Base-by-base conservation (phyloP, 1,140 invertebrate species). In the Marisa cornuarietis region DNA sequence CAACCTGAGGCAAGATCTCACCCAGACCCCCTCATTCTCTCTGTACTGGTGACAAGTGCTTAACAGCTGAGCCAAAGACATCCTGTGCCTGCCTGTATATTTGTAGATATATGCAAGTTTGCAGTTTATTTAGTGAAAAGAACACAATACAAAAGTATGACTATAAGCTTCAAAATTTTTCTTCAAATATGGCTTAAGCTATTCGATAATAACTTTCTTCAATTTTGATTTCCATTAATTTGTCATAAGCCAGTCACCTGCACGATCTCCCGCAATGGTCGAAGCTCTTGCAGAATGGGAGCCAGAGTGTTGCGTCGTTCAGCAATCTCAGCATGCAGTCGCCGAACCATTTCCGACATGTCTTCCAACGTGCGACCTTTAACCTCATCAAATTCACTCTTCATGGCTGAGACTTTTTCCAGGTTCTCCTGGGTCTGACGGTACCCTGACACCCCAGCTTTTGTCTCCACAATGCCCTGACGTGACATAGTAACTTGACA, bases 281-380 rank as follows among this genome's bases (percentile, higher is more conserved):
- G 90, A n/a, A 95, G 83, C 83, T 94, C 94, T 76, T 93, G 94
- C 68, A 95, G 92, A 4, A 95, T 86, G 9, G 94, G 93, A 8
- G 93, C 92, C 24, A 95, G 85, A 81, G 93, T 91, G 20, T 91
- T 90, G 84, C 94, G 94, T 79, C 93, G 92, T 26, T 91, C 86
- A 0, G 91, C 91, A 75, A 95, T 93, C 73, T 92, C 92, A 8
- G 90, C 89, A 62, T 91, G 92, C 7, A 95, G 87, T 80, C 93
- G 90, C 18, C 88, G 86, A 1, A 93, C 93, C 87, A 93, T 91
- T 18, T 90, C 85, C 9, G 92, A 92, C 88, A 94, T 93, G 83
- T 94, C 92, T 74, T 93, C 92, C 58, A 93, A 85, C 62, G 92
- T 93, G 58, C 92, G 87, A 1, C 93, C 92, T 84, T 94, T 93